Base-by-base conservation (phyloP, 1,140 invertebrate species). In the Magallana gigas region DNA sequence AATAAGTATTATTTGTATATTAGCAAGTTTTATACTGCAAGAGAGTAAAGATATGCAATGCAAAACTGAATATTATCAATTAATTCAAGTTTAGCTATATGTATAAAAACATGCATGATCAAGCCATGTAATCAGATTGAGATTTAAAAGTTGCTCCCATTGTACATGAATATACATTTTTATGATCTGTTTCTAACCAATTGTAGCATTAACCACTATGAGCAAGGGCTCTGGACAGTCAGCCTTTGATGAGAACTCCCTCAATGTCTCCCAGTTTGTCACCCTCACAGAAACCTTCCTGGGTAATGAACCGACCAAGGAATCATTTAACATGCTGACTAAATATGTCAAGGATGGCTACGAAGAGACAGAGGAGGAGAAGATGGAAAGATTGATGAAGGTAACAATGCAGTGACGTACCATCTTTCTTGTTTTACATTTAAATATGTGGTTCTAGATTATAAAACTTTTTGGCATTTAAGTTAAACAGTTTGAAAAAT, bases 261-360 rank as follows among this genome's bases (percentile, higher is more conserved):
- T 95, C 56, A 94, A 94, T 89, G 91, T 93, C 16, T 93, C 92
- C 0, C 94, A 95, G 92, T 94, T 95, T 92, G 93, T 94, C 0
- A 92, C 93, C 62, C 85, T 94, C 85, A 93, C 92, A 0, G 94
- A 94, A 84, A 94, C 93, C 8, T 94, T 93, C 88, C 90, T 94
- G 0, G 92, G 94, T 12, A 88, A 93, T 58, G 90, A 91, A 11
- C 93, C 93, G 16, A 76, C 84, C 9, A 60, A 88, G 9, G 81
- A 87, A 6, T 64, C 88, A 0, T 94, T 94, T 88, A 88, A 91
- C 8, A 87, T 57, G 7, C 85, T 94, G 6, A 87, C 92, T n/a
- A 87, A 90, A 18, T 94, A 91, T 86, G 87, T 95, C 23, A 92
- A 90, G 62, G 92, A 93, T 36, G 91, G 93, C 11, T 95, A 95